Base-by-base conservation (phyloP, 2,888 invertebrate genomes). In the Salticus scenicus region DNA sequence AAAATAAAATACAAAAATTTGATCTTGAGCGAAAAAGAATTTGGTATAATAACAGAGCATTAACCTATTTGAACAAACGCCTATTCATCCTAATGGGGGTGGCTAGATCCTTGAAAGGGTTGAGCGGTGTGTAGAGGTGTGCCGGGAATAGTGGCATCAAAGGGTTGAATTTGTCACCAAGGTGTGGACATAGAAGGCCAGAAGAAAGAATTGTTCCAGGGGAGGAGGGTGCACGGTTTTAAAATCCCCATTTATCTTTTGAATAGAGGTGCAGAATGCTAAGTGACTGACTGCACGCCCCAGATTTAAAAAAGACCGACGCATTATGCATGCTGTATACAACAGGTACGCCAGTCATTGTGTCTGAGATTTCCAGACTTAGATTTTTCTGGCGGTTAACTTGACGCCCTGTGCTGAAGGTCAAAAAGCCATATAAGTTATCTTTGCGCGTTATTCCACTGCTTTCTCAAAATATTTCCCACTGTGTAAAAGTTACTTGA, bases 281-380 rank as follows among this genome's bases (percentile, higher is more conserved):
- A 2, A 47, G 20, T 17, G 20, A 24, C 24, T 57, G 24, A 24
- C 57, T 57, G 20, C 20, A 57, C 57, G 57, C 57, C 57, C 42
- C 57, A 24, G 57, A 24, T 17, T 17, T 57, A 17, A 4, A 57
- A 57, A 24, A 12, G 47, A 12, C 17, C 47, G 10, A 5, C 47
- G 47, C 47, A 47, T 47, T 47, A 17, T 47, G 47, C 17, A 2
- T n/a, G 17, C 17, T 47, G 17, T 17, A 12, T 2, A 57, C 57
- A 17, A 17, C 42, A 14, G 12, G 17, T 17, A 12, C 42, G 17
- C 17, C 17, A 14, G 42, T 47, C 42, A 17, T 12, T 47, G 42
- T 47, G 57, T 57, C 57, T 57, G 57, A 17, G 57, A 57, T 24
- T 47, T 57, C 57, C 57, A 57, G 57, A 57, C 57, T 57, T 8